Evolutionary conservation across 2,888 invertebrate genomes (phyloP).

Genomic region (Charanyca ferruginea): DNA sequence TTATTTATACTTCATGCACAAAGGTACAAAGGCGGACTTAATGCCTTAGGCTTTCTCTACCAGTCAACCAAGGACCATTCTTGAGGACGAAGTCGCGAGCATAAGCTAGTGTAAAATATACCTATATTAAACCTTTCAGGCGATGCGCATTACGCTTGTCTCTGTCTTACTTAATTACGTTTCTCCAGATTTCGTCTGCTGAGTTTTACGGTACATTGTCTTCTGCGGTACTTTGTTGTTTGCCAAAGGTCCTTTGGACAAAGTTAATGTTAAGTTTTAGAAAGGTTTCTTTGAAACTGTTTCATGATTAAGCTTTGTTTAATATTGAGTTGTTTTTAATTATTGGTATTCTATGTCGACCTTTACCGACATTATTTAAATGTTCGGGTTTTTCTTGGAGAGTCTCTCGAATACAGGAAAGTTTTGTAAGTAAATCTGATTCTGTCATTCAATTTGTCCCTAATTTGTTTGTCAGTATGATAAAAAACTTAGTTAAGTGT

Average conservation of each 20-base stretch:
- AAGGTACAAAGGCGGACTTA: too few relatives aligned
- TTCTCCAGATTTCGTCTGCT: slow-evolving; percentile 23
- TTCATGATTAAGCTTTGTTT: slow-evolving; percentile 18
- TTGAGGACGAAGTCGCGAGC: too few relatives aligned
- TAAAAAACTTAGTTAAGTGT: background rate
- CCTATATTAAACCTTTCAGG: too few relatives aligned
- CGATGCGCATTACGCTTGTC: slow-evolving; percentile 11
- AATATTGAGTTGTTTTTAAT: slow-evolving; percentile 22
- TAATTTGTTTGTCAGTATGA: background rate
- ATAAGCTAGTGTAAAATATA: too few relatives aligned
- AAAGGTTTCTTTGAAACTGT: slow-evolving; percentile 18
- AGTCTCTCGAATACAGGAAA: slow-evolving; percentile 5
- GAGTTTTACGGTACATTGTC: slow-evolving; percentile 50
- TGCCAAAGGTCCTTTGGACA: slow-evolving; percentile 18
- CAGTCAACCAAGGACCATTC: too few relatives aligned
- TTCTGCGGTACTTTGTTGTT: slow-evolving; percentile 20
- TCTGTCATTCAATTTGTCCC: slow-evolving; percentile 20
- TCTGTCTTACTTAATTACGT: slow-evolving; percentile 29
- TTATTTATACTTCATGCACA: too few relatives aligned
- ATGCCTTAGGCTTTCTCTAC: too few relatives aligned
- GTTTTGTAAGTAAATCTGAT: slow-evolving; percentile 24
- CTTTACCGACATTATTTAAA: slow-evolving; percentile 17
- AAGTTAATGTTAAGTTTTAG: too few relatives aligned
- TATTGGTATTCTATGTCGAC: slow-evolving; percentile 32
- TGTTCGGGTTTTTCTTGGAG: slow-evolving; percentile 2